These are phyloP conservation scores for Haliclona indistincta DNA, from an alignment of 37 sponge, comb jelly and placozoan species.

Conservation along the genomic window DNA sequence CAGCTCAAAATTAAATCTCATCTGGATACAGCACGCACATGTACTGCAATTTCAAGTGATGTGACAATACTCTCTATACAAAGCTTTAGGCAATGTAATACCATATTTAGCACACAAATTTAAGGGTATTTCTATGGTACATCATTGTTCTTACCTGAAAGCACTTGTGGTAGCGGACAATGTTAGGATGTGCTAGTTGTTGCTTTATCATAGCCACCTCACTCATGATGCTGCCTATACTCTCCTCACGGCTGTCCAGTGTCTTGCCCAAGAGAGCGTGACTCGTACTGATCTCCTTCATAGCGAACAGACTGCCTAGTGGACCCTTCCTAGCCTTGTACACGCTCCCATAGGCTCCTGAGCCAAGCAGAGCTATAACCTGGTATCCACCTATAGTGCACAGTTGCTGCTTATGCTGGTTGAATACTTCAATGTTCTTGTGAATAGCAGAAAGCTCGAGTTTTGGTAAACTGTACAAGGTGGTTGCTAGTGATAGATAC, in stretches of 20 bases:
- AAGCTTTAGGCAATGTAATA: too few relatives aligned
- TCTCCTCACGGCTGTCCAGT: slow-evolving; percentile 35
- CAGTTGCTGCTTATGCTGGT: slow-evolving; percentile 58
- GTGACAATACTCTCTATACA: too few relatives aligned
- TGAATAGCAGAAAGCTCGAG: slow-evolving; percentile 32
- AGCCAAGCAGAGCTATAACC: slow-evolving; percentile 79
- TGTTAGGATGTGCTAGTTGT: slow-evolving; percentile 70
- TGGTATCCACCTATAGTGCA: slow-evolving; percentile 64
- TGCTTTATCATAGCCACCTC: slow-evolving; percentile 85
- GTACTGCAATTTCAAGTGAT: not conserved
- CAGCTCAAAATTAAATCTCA: not conserved
- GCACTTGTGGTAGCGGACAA: slow-evolving; percentile 80
- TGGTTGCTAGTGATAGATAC: slow-evolving; percentile 50
- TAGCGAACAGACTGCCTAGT: not conserved
- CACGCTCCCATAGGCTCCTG: slow-evolving; percentile 91
- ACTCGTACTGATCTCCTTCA: slow-evolving; percentile 43
- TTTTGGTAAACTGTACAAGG: slow-evolving; percentile 61
- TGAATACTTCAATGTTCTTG: slow-evolving; percentile 39
- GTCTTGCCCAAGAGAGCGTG: slow-evolving; percentile 73
- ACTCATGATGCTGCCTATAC: slow-evolving; percentile 75
- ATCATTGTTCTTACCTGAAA: slow-evolving; percentile 28
- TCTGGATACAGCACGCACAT: slow-evolving; percentile 13
- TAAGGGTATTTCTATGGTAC: not conserved
- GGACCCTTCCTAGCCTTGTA: slow-evolving; percentile 66
- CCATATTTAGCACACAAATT: not conserved